Percentiles rank a stretch among this genome's conserved stretches.
Evolutionary conservation across 1,140 invertebrate genomes (phyloP).

Genomic region (Lepidotrigona ventralis): DNA sequence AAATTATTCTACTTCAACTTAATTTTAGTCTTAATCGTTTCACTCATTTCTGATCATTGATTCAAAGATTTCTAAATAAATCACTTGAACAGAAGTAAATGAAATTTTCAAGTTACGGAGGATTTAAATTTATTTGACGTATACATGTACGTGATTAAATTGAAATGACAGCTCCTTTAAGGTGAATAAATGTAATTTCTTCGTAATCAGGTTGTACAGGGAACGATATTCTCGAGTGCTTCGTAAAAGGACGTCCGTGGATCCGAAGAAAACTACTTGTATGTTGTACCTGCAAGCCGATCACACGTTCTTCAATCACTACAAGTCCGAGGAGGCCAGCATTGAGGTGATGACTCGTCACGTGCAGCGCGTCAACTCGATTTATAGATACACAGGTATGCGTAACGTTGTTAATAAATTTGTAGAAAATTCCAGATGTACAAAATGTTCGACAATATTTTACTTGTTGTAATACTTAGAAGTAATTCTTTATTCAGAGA

Average conservation of each 20-base stretch:
- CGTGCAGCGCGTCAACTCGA: constrained; percentile 95
- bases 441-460: too few relatives aligned
- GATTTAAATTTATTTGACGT: too few relatives aligned
- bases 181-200: background rate
- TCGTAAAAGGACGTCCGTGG: constrained; percentile 86
- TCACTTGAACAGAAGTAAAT: too few relatives aligned
- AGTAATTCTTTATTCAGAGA: too few relatives aligned
- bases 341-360: constrained; percentile 97
- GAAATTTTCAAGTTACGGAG: too few relatives aligned
- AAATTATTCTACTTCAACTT: too few relatives aligned
- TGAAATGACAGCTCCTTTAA: background rate
- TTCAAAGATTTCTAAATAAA: too few relatives aligned
- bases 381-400: constrained; percentile 92
- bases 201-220: constrained; percentile 66
- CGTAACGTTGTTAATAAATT: background rate
- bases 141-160: background rate
- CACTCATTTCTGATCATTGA: too few relatives aligned
- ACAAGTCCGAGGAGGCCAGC: constrained; percentile 94
- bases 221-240: constrained; percentile 80
- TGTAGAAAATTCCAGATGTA: background rate
- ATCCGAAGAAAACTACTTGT: constrained; percentile 89
- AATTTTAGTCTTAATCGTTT: too few relatives aligned
- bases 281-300: constrained; percentile 97
- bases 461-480: too few relatives aligned
- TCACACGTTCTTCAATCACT: constrained; percentile 95